Evolutionary conservation across 53 echinoderm and acorn worm species (phyloP), one percentile per base, ranked within the genome.

Genomic region (Mesocentrotus franciscanus): DNA sequence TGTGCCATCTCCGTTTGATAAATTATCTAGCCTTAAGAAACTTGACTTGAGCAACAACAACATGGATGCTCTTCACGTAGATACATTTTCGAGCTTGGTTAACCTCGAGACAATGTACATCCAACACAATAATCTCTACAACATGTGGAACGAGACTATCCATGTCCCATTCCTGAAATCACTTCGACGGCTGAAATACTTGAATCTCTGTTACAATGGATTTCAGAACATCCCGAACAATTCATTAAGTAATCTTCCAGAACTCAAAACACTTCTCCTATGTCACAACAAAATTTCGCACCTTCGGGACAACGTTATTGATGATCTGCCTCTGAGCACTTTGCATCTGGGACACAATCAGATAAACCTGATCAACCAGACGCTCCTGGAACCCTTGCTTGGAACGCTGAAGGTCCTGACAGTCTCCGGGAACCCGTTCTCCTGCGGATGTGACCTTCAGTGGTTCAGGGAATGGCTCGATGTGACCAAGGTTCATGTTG

Each of bases 381-480:
- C 98, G 55, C 95, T 95, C 58, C 87, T 99, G 61, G 90, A 85
- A 26, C 99, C 97, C 18, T n/a, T 97, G 24, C 76, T 96, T 78
- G 60, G 74, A 33, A 93, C 96, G 26, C 95, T 99, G 24, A 59
- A 97, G 61, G 75, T 56, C 4, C 93, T 99, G 56, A 85, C 74
- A 74, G 96, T 98, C 36, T 90, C 95, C 27, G 92, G 90, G 36
- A 99, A 98, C 90, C 97, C 97, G 0, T 99, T 97, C 72, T 96
- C 97, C 29, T 99, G 99, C 74, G 96, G 95, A 56, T 99, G 99
- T 87, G 93, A 97, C 24, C 94, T 98, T 66, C 96, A 97, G 60
- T 99, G 99, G 99, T 98, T 99, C 93, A 95, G 99, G 11, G 92
- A 98, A 58, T 99, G 97, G 97, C 95, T 98, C 9, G 96, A 99